These are phyloP conservation scores for Axis porcinus DNA, from an alignment of 2,113 vertebrate genomes.

Conservation along the genomic window DNA sequence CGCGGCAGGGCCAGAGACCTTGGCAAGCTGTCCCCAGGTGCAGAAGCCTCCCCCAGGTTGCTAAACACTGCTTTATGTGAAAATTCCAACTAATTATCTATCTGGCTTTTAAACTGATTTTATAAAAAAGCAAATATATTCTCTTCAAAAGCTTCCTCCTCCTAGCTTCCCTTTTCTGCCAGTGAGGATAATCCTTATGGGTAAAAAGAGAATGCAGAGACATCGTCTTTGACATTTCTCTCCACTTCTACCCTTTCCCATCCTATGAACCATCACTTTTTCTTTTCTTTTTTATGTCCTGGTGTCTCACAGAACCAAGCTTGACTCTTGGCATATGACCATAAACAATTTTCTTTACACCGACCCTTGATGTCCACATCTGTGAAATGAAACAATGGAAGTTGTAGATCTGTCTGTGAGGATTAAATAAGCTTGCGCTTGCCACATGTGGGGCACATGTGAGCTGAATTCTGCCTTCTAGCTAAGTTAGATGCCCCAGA, in stretches of 20 bases:
- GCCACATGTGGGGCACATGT: background rate
- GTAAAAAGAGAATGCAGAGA: background rate
- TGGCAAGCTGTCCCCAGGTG: background rate
- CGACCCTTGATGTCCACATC: background rate
- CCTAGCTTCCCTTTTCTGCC: background rate
- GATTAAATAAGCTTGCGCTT: background rate
- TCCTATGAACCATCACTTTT: background rate
- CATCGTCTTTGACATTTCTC: background rate
- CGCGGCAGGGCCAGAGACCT: background rate
- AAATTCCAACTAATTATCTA: background rate
- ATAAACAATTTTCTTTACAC: background rate
- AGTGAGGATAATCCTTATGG: background rate
- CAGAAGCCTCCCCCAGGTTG: background rate
- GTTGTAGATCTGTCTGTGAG: background rate
- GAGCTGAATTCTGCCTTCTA: background rate
- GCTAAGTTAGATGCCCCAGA: background rate
- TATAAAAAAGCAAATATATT: background rate
- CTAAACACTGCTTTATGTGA: background rate
- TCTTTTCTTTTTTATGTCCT: background rate
- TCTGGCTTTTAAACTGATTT: background rate
- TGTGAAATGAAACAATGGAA: background rate
- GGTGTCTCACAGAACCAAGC: background rate
- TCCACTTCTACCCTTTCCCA: background rate
- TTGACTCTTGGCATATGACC: background rate
- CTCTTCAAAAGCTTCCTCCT: background rate